phyloP scores from a whole-genome alignment of 2,113 vertebrate genomes.

The Trogon surrucura region DNA sequence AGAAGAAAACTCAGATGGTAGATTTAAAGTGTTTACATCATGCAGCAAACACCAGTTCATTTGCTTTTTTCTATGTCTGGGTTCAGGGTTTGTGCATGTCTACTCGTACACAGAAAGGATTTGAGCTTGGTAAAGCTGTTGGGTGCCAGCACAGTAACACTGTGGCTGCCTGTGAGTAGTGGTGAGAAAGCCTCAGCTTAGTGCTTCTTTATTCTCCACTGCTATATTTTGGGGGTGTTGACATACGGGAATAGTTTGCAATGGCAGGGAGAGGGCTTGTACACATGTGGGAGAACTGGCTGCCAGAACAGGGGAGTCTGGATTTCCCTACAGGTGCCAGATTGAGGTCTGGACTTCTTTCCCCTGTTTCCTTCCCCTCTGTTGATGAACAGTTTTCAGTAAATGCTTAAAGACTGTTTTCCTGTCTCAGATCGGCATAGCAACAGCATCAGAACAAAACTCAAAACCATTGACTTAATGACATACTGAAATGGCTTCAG shows the following conservation, averaged over 20 bases:
- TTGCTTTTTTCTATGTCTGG: neutral
- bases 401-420: slow-evolving; percentile 27
- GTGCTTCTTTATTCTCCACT: neutral
- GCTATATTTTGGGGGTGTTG: neutral
- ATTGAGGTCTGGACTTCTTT: neutral
- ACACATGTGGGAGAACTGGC: neutral
- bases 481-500: slow-evolving; percentile 1
- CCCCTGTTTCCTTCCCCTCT: neutral
- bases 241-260: neutral
- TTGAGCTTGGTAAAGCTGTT: neutral
- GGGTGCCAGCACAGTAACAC: neutral
- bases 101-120: accelerated
- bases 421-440: slow-evolving; percentile 28
- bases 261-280: neutral
- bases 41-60: neutral
- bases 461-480: neutral
- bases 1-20: neutral
- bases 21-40: neutral
- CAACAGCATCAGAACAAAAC: slow-evolving; percentile 43
- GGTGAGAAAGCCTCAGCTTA: neutral
- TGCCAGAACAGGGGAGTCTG: neutral
- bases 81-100: neutral
- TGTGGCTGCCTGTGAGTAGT: neutral
- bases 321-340: neutral
- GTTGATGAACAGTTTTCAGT: neutral